These are phyloP conservation scores for Amblyjoppa proteus DNA, from an alignment of 2,888 invertebrate species.

Conservation along the genomic window DNA sequence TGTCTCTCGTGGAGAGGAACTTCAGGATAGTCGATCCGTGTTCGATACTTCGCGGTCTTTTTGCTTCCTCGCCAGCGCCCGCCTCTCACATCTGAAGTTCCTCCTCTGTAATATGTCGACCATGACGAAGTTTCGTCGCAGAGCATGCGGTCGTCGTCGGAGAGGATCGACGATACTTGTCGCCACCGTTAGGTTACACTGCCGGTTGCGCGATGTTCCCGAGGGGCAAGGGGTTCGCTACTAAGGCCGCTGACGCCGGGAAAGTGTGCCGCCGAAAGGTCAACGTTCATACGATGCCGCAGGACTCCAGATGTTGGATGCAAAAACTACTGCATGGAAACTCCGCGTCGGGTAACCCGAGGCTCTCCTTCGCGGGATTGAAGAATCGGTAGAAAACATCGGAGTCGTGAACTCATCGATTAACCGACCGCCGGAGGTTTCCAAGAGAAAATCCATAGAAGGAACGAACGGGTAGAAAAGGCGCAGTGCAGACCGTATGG, in stretches of 20 bases:
- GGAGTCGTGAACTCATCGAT: slow-evolving; percentile 5
- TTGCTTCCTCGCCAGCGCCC: slow-evolving; percentile 31
- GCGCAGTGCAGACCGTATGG: slow-evolving; percentile 12
- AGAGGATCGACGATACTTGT: slow-evolving; percentile 50
- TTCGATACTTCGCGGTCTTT: slow-evolving; percentile 32
- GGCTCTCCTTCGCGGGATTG: not conserved
- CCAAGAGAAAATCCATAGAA: not conserved
- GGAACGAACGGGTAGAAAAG: slow-evolving; percentile 1
- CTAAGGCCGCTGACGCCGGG: slow-evolving; percentile 67
- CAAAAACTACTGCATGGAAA: slow-evolving; percentile 9
- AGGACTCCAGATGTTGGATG: not conserved
- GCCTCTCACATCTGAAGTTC: slow-evolving; percentile 24
- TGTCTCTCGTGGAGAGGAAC: slow-evolving; percentile 35
- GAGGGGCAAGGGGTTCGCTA: slow-evolving; percentile 41
- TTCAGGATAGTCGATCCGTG: slow-evolving; percentile 51
- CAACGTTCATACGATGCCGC: slow-evolving; percentile 56
- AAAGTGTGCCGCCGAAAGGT: slow-evolving; percentile 75
- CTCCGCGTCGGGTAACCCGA: slow-evolving; percentile 17
- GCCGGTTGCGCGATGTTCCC: slow-evolving; percentile 22
- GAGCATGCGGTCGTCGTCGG: slow-evolving; percentile 44
- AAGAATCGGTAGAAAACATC: not conserved
- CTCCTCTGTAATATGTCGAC: slow-evolving; percentile 47
- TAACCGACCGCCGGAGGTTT: not conserved
- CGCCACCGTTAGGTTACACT: slow-evolving; percentile 19
- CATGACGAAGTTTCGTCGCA: slow-evolving; percentile 44